Evolutionary conservation across 2,888 invertebrate genomes (phyloP), one percentile per base, ranked within the genome.

Genomic region (Thereva unica): DNA sequence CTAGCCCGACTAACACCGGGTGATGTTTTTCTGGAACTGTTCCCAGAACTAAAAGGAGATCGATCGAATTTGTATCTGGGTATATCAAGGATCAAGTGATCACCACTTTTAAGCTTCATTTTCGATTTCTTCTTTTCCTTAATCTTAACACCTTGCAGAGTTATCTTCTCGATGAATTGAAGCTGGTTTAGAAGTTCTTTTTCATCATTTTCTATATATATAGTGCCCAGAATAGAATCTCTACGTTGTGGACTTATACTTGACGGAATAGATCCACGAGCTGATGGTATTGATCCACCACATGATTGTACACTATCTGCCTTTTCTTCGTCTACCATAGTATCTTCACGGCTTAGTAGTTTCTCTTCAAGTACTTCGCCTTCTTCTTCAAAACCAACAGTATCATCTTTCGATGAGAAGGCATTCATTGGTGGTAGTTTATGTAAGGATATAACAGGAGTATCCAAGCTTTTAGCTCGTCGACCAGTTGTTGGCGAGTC

Each of bases 371-470:
- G 78, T 70, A 86, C 83, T 73, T 84, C 85, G 0, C 84, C 85
- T 77, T 86, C 86, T 76, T 88, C 88, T 71, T 91, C 90, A 68
- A 86, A 85, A 73, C 89, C 93, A 0, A 93, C 88, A 0, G 93
- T 93, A 76, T 93, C 93, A 76, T 93, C 93, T 80, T 93, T 93
- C 35, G 92, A 92, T 2, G 93, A 93, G 77, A 93, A 92, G 0
- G 93, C 91, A 79, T 92, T 91, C 78, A 91, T 87, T 5, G 92
- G 89, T 10, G 93, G 93, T 49, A 93, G 79, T 74, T 89, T 85
- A 78, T 89, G 90, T 40, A 93, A 80, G 23, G 92, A 89, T 74
- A 93, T 91, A 34, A 93, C 89, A 1, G 93, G 91, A 3, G 92
- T 89, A 74, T 93, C 93, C 71, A 93, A 83, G 68, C 93, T 93